These are phyloP conservation scores for Beroe ovata DNA, from an alignment of 37 sponge, comb jelly and placozoan species.

Conservation along the genomic window DNA sequence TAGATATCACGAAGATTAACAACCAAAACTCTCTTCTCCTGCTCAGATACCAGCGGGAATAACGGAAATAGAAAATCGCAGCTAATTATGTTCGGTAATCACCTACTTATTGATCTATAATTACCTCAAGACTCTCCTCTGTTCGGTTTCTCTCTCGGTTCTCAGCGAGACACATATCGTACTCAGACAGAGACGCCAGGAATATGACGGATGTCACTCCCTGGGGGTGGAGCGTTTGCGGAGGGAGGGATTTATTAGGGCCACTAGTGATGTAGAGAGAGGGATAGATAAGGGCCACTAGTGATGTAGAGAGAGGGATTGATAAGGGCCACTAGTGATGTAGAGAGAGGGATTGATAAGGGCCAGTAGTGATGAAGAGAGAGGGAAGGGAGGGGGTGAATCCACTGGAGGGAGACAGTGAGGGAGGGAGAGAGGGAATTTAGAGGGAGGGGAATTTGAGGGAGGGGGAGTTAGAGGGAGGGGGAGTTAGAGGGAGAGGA, in stretches of 20 bases:
- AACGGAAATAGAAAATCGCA: no score
- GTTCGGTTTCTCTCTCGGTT: background rate
- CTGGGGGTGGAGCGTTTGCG: background rate
- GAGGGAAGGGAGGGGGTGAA: no score
- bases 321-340: no score
- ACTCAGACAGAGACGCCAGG: slow-evolving; percentile 35
- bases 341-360: background rate
- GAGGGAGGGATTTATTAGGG: no score
- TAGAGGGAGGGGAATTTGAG: background rate
- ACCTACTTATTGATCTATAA: no score
- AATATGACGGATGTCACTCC: slow-evolving; percentile 32
- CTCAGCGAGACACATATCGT: slow-evolving; percentile 2
- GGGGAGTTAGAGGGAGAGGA: background rate
- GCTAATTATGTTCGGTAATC: no score
- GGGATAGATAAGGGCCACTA: no score
- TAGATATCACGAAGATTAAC: no score
- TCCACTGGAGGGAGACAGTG: background rate
- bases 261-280: background rate
- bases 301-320: background rate
- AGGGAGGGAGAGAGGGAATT: background rate
- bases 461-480: background rate
- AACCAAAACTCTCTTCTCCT: no score
- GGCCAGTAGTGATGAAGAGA: background rate
- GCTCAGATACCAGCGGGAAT: no score
- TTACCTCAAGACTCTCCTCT: slow-evolving; percentile 46